These are phyloP conservation scores for Lordiphosa stackelbergi DNA, from an alignment of 1,140 invertebrate genomes.

Conservation along the genomic window DNA sequence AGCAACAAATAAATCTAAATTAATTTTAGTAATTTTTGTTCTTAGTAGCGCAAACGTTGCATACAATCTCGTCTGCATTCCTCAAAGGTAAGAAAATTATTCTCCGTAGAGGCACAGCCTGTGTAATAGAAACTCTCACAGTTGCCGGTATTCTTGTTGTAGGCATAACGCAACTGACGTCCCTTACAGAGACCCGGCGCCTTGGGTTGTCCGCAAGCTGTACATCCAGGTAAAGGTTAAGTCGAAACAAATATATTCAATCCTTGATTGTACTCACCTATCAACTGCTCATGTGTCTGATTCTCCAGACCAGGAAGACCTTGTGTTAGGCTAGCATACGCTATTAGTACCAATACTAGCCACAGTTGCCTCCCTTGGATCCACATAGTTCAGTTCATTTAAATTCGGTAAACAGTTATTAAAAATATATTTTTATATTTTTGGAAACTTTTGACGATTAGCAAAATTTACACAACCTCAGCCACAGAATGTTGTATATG, in stretches of 20 bases:
- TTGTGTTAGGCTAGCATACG: constrained; percentile 2
- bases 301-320: constrained; percentile 47
- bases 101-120: constrained; percentile 59
- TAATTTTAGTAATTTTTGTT: not conserved
- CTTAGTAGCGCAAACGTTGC: constrained; percentile 51
- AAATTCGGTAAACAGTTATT: not conserved
- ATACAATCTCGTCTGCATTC: constrained; percentile 73
- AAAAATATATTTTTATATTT: constrained; percentile 12
- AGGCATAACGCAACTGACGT: constrained; percentile 60
- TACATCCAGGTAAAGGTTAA: not conserved
- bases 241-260: too few species aligned
- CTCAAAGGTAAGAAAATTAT: constrained; percentile 70
- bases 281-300: constrained; percentile 27
- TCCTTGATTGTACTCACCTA: constrained; percentile 25
- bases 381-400: constrained; percentile 20
- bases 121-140: constrained; percentile 72
- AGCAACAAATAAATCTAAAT: constrained; percentile 1
- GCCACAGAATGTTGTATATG: constrained; percentile 39
- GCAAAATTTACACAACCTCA: constrained; percentile 16
- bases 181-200: constrained; percentile 61
- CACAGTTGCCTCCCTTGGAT: constrained; percentile 6
- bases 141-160: constrained; percentile 56
- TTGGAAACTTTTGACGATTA: not conserved
- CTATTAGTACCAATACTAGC: constrained; percentile 11
- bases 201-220: constrained; percentile 63